Evolutionary conservation across 1,140 invertebrate genomes (phyloP).

Genomic region (Parapsyche elsis): DNA sequence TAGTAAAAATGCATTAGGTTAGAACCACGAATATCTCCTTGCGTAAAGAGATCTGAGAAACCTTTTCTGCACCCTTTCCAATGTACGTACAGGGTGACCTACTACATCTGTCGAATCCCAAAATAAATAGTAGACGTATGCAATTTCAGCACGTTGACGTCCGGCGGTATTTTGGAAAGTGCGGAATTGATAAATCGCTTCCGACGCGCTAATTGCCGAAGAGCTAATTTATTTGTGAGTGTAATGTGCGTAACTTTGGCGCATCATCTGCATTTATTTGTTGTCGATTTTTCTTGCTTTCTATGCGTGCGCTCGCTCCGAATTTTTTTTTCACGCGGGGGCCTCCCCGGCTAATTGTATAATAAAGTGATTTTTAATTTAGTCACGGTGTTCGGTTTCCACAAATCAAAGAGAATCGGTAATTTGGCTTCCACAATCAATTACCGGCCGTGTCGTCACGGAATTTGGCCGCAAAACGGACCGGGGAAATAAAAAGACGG

Average conservation of each 20-base stretch:
- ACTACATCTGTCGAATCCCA: no score
- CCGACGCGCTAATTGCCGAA: constrained; percentile 20
- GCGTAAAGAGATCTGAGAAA: no score
- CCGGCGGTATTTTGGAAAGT: not conserved
- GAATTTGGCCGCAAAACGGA: constrained; percentile 45
- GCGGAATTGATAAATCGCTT: constrained; percentile 2
- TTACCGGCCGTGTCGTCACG: constrained; percentile 45
- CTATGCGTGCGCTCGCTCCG: not conserved
- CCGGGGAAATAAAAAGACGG: constrained; percentile 15
- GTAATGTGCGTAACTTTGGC: not conserved
- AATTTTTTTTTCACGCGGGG: not conserved
- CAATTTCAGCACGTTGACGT: no score
- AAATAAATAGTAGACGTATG: no score
- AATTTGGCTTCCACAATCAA: constrained; percentile 46
- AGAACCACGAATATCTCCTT: no score
- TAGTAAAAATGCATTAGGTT: no score
- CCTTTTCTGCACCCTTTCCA: no score
- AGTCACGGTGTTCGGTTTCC: constrained; percentile 34
- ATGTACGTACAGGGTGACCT: no score
- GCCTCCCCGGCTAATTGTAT: not conserved
- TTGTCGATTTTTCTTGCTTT: not conserved
- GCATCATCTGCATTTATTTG: not conserved
- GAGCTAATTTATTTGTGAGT: not conserved
- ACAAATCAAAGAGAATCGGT: constrained; percentile 46
- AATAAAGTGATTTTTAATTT: constrained; percentile 39